Percentiles rank a stretch among this genome's conserved stretches.
Evolutionary conservation across 1,140 invertebrate genomes (phyloP).

Genomic region (Drosophila bocqueti): DNA sequence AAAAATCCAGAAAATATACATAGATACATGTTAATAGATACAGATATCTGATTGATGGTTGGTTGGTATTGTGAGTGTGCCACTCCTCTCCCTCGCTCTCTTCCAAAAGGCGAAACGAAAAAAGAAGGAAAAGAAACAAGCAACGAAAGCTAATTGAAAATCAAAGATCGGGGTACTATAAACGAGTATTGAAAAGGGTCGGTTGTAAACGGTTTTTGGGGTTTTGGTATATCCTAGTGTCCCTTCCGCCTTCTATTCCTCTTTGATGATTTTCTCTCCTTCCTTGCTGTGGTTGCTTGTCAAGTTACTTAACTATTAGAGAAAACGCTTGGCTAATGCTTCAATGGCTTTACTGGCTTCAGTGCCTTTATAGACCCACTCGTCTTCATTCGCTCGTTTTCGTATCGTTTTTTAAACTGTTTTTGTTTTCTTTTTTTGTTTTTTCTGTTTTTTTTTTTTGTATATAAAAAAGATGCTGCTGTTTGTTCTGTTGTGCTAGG

Average conservation of each 20-base stretch:
- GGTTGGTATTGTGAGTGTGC: not conserved
- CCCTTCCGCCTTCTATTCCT: not conserved
- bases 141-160: constrained; percentile 9
- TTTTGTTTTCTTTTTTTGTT: constrained; percentile 6
- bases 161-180: constrained; percentile 4
- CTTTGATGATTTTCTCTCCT: not conserved
- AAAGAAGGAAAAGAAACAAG: constrained; percentile 9
- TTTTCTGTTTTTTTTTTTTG: constrained; percentile 13
- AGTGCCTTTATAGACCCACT: not conserved
- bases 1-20: constrained; percentile 40
- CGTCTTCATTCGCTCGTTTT: constrained; percentile 14
- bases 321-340: constrained; percentile 70
- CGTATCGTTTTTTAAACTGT: constrained; percentile 7
- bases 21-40: constrained; percentile 11
- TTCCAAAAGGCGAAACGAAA: not conserved
- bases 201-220: not conserved
- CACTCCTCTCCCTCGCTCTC: not conserved
- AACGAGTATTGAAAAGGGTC: constrained; percentile 4
- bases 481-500: constrained; percentile 68
- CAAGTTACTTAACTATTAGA: constrained; percentile 59
- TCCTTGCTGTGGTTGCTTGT: constrained; percentile 6
- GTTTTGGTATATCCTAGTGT: not conserved
- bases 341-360: constrained; percentile 5
- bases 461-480: constrained; percentile 57
- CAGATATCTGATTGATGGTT: constrained; percentile 10